A percentile compares a stretch with the other conserved stretches of the same genome.
Evolutionary conservation across 2,113 vertebrate genomes (phyloP).

Genomic region (Tenebrosternarchus preto): DNA sequence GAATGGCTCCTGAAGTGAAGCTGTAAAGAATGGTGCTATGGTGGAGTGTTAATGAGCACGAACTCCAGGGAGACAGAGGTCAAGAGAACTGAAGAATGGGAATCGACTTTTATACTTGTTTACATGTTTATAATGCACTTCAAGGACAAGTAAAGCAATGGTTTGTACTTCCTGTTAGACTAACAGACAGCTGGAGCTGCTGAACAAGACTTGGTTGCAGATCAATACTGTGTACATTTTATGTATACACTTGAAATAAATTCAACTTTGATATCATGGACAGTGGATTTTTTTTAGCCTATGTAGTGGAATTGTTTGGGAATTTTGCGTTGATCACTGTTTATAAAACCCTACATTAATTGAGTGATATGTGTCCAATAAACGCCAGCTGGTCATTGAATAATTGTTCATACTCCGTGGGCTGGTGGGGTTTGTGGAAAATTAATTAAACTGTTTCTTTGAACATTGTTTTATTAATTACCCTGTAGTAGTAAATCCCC

Average conservation of each 20-base stretch:
- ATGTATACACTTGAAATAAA: slow-evolving; percentile 5
- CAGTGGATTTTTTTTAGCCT: slow-evolving; percentile 17
- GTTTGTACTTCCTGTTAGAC: neutral
- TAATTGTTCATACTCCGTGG: neutral
- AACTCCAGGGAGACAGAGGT: neutral
- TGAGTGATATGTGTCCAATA: slow-evolving; percentile 38
- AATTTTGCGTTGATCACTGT: slow-evolving; percentile 43
- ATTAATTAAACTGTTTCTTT: no score
- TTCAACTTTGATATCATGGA: slow-evolving; percentile 2
- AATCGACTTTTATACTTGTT: slow-evolving; percentile 37
- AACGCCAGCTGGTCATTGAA: neutral
- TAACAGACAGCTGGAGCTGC: neutral
- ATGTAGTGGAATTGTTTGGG: slow-evolving; percentile 22
- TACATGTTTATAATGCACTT: slow-evolving; percentile 26
- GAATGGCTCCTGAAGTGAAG: slow-evolving; percentile 74
- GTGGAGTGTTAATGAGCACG: neutral
- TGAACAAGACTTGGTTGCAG: neutral
- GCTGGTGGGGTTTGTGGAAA: neutral
- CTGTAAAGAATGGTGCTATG: neutral
- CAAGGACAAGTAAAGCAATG: slow-evolving; percentile 11
- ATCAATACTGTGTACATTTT: slow-evolving; percentile 5
- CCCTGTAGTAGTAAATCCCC: no score
- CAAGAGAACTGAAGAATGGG: neutral
- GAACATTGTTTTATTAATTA: no score
- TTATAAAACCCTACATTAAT: slow-evolving; percentile 21